Conservation (phyloP, 2,888 invertebrate species). For the Euplagia quadripunctaria region DNA sequence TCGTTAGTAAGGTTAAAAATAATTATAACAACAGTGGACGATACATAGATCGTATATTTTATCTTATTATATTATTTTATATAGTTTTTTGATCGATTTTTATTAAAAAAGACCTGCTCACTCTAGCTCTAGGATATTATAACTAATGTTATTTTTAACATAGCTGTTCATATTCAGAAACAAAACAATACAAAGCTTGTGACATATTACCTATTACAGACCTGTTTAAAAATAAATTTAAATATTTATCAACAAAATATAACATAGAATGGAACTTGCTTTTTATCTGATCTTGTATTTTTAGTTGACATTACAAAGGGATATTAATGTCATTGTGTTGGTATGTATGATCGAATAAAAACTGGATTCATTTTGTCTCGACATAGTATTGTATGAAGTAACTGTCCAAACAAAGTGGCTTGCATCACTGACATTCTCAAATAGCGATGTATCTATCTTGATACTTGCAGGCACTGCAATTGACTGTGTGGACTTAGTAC, state of each 20-base stretch:
- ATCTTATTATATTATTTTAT: too few species aligned
- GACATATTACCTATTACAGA: not conserved
- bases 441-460: not conserved
- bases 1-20: too few species aligned
- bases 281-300: conserved; percentile 41
- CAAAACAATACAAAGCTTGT: not conserved
- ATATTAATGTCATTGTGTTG: conserved; percentile 29
- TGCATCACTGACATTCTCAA: conserved; percentile 32
- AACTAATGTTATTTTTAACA: not conserved
- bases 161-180: not conserved
- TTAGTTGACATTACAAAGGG: conserved; percentile 44
- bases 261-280: conserved; percentile 40
- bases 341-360: conserved; percentile 39
- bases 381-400: conserved; percentile 43
- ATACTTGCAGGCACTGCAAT: not conserved
- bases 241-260: conserved; percentile 22
- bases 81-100: too few species aligned
- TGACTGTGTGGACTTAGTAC: not conserved
- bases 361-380: conserved; percentile 30
- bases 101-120: too few species aligned
- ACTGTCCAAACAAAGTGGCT: conserved; percentile 34
- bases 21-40: too few species aligned
- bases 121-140: too few species aligned
- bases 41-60: too few species aligned
- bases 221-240: conserved; percentile 16